These are phyloP conservation scores for Thunnus maccoyii DNA, from an alignment of 2,113 vertebrate genomes.

Conservation along the genomic window DNA sequence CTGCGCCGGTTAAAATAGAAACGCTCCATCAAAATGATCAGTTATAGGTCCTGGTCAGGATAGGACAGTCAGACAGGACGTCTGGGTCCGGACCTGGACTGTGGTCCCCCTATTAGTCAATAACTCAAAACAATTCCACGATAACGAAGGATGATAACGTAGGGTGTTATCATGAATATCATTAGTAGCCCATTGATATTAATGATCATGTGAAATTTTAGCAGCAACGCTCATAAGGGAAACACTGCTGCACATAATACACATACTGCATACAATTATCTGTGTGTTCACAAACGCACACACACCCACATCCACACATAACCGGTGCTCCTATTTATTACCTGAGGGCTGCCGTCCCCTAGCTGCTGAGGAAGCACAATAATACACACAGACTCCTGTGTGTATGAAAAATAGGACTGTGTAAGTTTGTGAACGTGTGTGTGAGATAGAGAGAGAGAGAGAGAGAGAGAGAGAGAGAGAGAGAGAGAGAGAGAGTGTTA, in stretches of 20 bases:
- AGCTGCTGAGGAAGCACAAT: constrained; percentile 63
- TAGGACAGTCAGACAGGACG: no score
- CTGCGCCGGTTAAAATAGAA: no score
- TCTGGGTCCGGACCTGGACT: no score
- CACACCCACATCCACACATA: constrained; percentile 35
- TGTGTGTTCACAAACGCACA: constrained; percentile 2
- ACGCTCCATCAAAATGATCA: no score
- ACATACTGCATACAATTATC: constrained; percentile 27
- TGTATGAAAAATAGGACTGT: constrained; percentile 49
- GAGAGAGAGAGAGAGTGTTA: neutral
- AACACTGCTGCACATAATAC: neutral
- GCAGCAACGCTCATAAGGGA: no score
- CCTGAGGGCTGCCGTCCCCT: constrained; percentile 35
- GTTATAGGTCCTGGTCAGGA: no score
- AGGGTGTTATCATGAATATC: no score
- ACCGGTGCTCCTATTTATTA: constrained; percentile 54
- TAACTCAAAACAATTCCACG: no score
- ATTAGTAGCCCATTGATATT: no score
- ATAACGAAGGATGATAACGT: no score
- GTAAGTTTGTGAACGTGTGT: constrained; percentile 1
- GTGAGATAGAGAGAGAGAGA: neutral
- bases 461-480: neutral
- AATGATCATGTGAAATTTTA: no score
- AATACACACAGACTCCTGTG: constrained; percentile 8
- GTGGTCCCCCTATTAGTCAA: no score